A percentile compares a stretch with the other conserved stretches of the same genome.
Evolutionary conservation across 2,888 invertebrate genomes (phyloP).

Genomic region (Pogonocherus hispidulus): DNA sequence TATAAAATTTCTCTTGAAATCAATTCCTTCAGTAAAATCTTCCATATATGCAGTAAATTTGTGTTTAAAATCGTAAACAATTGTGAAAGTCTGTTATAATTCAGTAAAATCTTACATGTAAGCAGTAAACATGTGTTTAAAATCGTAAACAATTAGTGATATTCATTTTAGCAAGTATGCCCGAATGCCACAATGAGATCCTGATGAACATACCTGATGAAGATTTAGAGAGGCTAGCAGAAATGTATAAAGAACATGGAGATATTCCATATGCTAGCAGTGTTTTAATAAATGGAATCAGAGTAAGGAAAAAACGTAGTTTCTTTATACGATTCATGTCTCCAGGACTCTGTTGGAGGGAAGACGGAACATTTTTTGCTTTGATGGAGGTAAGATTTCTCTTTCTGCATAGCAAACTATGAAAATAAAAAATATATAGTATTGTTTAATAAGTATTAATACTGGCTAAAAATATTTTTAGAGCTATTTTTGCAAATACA

Average conservation of each 20-base stretch:
- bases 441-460: neutral
- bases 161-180: conserved; percentile 13
- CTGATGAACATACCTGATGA: conserved; percentile 35
- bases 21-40: too few relatives aligned
- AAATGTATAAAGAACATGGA: conserved; percentile 26
- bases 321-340: conserved; percentile 32
- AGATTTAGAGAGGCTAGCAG: conserved; percentile 27
- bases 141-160: too few relatives aligned
- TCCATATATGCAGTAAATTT: too few relatives aligned
- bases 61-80: too few relatives aligned
- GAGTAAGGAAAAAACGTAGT: conserved; percentile 23
- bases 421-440: neutral
- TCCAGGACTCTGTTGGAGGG: conserved; percentile 31
- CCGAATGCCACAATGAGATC: conserved; percentile 23
- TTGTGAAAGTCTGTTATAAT: too few relatives aligned
- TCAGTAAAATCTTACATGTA: too few relatives aligned
- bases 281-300: conserved; percentile 30
- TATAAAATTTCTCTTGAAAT: too few relatives aligned
- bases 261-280: conserved; percentile 34
- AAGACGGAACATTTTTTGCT: conserved; percentile 34
- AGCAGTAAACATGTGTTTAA: too few relatives aligned
- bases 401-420: neutral
- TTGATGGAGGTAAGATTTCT: conserved; percentile 25
- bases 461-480: too few relatives aligned
- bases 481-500: too few relatives aligned